Percentiles rank a stretch among this genome's conserved stretches.
Conservation (phyloP, 2,113 vertebrate genomes). For the Callionymus lyra region DNA sequence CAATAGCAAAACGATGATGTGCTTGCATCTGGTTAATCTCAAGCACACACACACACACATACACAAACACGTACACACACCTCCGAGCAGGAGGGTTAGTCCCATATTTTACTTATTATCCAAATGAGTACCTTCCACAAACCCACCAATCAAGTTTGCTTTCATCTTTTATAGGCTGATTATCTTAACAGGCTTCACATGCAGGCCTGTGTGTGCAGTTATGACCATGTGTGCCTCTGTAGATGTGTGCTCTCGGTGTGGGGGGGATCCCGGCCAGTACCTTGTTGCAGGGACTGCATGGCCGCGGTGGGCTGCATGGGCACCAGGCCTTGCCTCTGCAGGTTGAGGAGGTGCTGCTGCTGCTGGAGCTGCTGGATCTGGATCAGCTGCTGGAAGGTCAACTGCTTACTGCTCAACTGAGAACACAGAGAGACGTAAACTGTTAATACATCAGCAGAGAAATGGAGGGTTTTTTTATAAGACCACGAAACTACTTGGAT, state of each 20-base stretch:
- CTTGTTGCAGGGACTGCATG: slow-evolving; percentile 92
- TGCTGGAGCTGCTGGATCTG: slow-evolving; percentile 99
- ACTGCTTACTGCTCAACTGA: slow-evolving; percentile 90
- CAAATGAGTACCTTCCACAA: slow-evolving; percentile 73
- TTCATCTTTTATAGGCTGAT: slow-evolving; percentile 75
- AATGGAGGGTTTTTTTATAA: background rate
- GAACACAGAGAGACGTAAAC: slow-evolving; percentile 1
- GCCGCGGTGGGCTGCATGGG: slow-evolving; percentile 84
- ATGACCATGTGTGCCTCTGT: slow-evolving; percentile 17
- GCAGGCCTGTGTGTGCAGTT: slow-evolving; percentile 13
- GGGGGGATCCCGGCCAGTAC: slow-evolving; percentile 61
- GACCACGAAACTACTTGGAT: background rate
- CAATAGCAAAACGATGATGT: slow-evolving; percentile 43
- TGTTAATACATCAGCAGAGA: too few relatives aligned
- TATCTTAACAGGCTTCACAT: slow-evolving; percentile 74
- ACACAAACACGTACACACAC: slow-evolving; percentile 29
- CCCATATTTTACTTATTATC: slow-evolving; percentile 73
- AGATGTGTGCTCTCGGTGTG: slow-evolving; percentile 10
- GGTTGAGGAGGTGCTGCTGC: slow-evolving; percentile 96
- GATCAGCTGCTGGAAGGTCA: slow-evolving; percentile 98
- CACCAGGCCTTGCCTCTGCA: slow-evolving; percentile 95
- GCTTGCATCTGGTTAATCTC: slow-evolving; percentile 52
- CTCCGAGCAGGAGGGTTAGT: slow-evolving; percentile 47
- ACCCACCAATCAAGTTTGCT: slow-evolving; percentile 67
- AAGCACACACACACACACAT: slow-evolving; percentile 30